Conservation (phyloP, 2,113 vertebrate species). For the Pluvialis apricaria region DNA sequence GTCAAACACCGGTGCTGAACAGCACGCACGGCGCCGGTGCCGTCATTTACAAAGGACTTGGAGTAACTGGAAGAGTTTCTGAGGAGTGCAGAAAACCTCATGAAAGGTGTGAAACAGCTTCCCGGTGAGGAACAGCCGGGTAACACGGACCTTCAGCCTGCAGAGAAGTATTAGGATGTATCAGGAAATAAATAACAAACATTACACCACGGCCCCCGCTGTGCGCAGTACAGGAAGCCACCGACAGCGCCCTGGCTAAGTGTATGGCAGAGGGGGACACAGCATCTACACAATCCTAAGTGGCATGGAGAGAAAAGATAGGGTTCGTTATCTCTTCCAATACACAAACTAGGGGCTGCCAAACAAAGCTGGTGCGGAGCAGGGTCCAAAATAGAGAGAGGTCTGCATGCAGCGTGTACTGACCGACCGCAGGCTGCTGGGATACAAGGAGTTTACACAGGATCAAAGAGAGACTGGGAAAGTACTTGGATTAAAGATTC, state of each 20-base stretch:
- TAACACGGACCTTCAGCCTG: not conserved
- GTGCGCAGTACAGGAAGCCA: rapidly evolving
- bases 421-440: not conserved
- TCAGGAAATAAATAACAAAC: not conserved
- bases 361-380: not conserved
- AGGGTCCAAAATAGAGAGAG: not conserved
- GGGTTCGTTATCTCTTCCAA: not conserved
- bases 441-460: not conserved
- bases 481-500: not conserved
- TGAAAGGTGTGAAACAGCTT: not conserved
- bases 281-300: not conserved
- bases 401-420: not conserved
- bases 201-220: not conserved
- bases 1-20: not conserved
- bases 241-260: not conserved
- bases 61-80: not conserved
- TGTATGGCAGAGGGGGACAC: not conserved
- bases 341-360: not conserved
- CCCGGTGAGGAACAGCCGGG: not conserved
- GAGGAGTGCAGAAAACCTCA: not conserved
- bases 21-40: not conserved
- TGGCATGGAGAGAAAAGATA: not conserved
- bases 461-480: not conserved
- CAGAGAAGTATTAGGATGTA: not conserved
- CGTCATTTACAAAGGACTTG: not conserved